Conservation (phyloP, 2,888 invertebrate species). For the Melanchra persicariae region DNA sequence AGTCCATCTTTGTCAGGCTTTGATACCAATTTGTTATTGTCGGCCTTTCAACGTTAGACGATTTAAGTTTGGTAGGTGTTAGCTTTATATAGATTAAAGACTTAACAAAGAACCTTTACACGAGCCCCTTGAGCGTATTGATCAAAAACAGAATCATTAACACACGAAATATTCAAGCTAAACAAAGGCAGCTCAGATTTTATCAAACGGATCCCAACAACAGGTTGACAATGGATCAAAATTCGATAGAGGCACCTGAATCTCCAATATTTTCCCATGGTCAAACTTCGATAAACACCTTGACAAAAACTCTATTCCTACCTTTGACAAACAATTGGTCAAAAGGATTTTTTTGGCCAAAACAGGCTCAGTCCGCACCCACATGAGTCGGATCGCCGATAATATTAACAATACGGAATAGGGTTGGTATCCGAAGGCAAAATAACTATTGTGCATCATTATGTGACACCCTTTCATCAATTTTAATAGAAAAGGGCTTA, state of each 20-base stretch:
- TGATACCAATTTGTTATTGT: constrained; percentile 90
- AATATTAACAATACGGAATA: constrained; percentile 86
- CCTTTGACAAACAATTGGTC: constrained; percentile 90
- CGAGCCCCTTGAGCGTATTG: constrained; percentile 44
- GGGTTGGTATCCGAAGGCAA: constrained; percentile 84
- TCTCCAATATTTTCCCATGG: constrained; percentile 90
- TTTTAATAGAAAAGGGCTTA: constrained; percentile 88
- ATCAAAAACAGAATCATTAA: constrained; percentile 65
- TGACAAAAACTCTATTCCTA: constrained; percentile 85
- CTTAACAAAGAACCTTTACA: constrained; percentile 67
- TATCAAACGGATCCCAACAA: constrained; percentile 78
- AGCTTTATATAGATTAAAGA: constrained; percentile 79
- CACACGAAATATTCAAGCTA: constrained; percentile 67
- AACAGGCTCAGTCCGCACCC: constrained; percentile 85
- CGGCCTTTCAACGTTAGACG: constrained; percentile 87
- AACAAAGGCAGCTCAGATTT: constrained; percentile 79
- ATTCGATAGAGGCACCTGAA: constrained; percentile 88
- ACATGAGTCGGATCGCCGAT: constrained; percentile 85
- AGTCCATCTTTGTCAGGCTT: constrained; percentile 90
- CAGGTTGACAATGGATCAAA: constrained; percentile 85
- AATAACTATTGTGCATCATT: constrained; percentile 89
- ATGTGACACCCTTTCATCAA: constrained; percentile 87
- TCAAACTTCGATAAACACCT: constrained; percentile 89
- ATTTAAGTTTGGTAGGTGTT: constrained; percentile 89
- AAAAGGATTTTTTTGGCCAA: constrained; percentile 85